Conservation (phyloP, 1,140 invertebrate species). For the Cotesia vestalis region DNA sequence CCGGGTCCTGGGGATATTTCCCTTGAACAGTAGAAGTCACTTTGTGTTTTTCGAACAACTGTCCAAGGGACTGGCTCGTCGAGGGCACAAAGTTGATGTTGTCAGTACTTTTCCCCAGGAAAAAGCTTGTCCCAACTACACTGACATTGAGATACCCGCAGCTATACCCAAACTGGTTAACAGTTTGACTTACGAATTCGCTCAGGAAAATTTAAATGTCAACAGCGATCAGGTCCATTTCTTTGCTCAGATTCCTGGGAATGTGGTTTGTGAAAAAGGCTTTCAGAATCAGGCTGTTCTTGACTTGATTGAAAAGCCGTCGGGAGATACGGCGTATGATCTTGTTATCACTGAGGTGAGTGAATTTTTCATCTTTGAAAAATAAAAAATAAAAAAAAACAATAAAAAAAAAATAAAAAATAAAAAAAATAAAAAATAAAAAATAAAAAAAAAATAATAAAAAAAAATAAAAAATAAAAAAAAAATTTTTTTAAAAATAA, state of each 20-base stretch:
- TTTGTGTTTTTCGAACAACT: conserved; percentile 52
- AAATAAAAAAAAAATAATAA: too few species aligned
- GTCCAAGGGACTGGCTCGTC: conserved; percentile 49
- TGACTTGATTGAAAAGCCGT: conserved; percentile 45
- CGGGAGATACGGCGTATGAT: conserved; percentile 50
- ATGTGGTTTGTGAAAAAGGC: conserved; percentile 33
- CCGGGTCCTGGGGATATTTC: conserved; percentile 49
- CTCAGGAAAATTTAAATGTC: neutral
- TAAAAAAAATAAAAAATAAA: too few species aligned
- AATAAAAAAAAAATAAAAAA: too few species aligned
- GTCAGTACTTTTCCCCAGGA: conserved; percentile 45
- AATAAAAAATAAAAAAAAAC: too few species aligned
- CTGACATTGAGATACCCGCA: conserved; percentile 36
- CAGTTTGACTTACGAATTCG: conserved; percentile 24
- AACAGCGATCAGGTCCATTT: neutral
- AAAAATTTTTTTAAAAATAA: too few species aligned
- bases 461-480: too few species aligned
- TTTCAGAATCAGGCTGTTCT: conserved; percentile 41
- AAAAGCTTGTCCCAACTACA: conserved; percentile 44
- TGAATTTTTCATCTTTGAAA: neutral
- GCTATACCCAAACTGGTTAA: neutral
- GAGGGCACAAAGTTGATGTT: conserved; percentile 58
- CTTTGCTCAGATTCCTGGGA: conserved; percentile 8
- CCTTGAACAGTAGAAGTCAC: conserved; percentile 55
- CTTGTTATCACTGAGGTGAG: conserved; percentile 48